These are phyloP conservation scores for Beroe forskalii DNA, from an alignment of 37 sponge, comb jelly and placozoan species.

Conservation along the genomic window DNA sequence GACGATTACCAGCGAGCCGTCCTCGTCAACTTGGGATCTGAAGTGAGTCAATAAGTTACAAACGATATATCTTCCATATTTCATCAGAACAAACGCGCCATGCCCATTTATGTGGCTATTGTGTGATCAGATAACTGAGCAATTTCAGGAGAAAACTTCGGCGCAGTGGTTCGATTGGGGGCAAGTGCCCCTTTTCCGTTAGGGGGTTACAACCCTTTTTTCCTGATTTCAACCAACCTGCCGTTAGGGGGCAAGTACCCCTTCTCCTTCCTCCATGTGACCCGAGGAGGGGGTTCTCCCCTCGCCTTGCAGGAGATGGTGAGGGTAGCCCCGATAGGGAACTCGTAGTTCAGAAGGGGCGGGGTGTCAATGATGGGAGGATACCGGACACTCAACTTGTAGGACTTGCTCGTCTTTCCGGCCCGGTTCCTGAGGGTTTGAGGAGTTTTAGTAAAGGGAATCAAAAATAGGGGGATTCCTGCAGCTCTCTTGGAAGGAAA, in stretches of 20 bases:
- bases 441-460: background rate
- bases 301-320: slow-evolving; percentile 33
- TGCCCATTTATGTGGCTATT: no score
- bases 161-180: no score
- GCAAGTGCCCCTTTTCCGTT: no score
- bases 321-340: slow-evolving; percentile 55
- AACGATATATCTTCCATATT: no score
- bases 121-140: no score
- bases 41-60: no score
- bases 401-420: background rate
- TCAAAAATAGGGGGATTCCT: background rate
- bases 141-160: no score
- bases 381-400: slow-evolving; percentile 29
- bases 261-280: background rate
- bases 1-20: slow-evolving; percentile 23
- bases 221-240: background rate
- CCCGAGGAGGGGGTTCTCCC: slow-evolving; percentile 28
- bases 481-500: no score
- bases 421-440: slow-evolving; percentile 16
- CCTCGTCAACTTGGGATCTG: slow-evolving; percentile 37
- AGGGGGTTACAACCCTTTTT: no score
- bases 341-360: slow-evolving; percentile 39
- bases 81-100: no score
- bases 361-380: slow-evolving; percentile 1
- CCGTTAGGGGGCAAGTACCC: slow-evolving; percentile 35